Percentiles rank a stretch among this genome's conserved stretches.
Conservation (phyloP, 2,888 invertebrate genomes). For the Lissonota sp. region DNA sequence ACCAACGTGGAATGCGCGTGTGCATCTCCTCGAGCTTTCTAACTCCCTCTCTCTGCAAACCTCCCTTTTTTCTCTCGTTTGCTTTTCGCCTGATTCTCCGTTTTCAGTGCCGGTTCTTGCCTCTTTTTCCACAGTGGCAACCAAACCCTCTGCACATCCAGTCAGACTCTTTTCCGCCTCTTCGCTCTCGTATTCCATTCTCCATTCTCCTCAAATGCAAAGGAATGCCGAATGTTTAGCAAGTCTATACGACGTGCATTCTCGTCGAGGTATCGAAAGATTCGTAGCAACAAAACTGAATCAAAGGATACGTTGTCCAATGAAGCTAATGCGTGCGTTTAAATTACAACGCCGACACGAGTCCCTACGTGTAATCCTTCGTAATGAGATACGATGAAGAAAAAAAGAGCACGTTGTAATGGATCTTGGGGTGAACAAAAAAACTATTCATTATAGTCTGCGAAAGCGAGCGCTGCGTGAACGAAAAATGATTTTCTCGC, state of each 20-base stretch:
- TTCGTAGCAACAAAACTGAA: not conserved
- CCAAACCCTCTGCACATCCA: slow-evolving; percentile 5
- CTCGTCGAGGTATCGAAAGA: not conserved
- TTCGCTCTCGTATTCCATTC: slow-evolving; percentile 29
- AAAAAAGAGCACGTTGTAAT: not conserved
- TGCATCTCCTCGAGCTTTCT: slow-evolving; percentile 39
- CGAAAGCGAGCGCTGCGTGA: not conserved
- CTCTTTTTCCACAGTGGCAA: not conserved
- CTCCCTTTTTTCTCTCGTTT: slow-evolving; percentile 40
- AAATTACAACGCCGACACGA: not conserved
- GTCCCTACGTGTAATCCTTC: not conserved
- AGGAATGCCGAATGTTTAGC: slow-evolving; percentile 12
- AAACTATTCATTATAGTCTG: not conserved
- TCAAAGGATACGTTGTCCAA: not conserved
- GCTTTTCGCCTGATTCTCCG: slow-evolving; percentile 10
- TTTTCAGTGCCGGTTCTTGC: too few relatives aligned
- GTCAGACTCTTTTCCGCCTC: slow-evolving; percentile 13
- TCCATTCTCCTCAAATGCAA: slow-evolving; percentile 18
- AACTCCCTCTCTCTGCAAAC: slow-evolving; percentile 34
- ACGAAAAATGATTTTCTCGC: slow-evolving; percentile 47
- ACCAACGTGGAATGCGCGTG: slow-evolving; percentile 66
- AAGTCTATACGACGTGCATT: not conserved
- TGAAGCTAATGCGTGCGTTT: not conserved
- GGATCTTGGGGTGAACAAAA: not conserved
- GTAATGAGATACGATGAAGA: not conserved